Evolutionary conservation across 1,140 invertebrate species (phyloP).

Genomic region (Formica exsecta): DNA sequence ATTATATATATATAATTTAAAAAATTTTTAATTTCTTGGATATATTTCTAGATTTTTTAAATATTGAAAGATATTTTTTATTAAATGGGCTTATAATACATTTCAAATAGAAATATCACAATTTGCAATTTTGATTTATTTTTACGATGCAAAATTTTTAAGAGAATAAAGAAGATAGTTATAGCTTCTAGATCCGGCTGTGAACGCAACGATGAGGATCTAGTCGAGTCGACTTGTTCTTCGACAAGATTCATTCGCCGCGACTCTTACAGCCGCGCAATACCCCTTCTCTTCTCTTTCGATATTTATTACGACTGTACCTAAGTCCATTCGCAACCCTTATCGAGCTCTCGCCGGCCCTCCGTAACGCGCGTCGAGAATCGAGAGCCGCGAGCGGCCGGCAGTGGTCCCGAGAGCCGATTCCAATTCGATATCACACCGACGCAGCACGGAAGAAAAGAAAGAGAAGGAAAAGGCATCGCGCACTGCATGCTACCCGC

Average conservation of each 20-base stretch:
- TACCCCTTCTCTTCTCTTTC: conserved; percentile 10
- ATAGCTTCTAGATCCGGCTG: conserved; percentile 6
- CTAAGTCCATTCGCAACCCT: conserved; percentile 51
- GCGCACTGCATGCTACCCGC: conserved; percentile 16
- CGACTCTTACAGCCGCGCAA: conserved; percentile 3
- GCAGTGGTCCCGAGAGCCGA: conserved; percentile 49
- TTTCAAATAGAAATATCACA: not conserved
- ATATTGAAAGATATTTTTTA: not conserved
- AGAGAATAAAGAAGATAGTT: not conserved
- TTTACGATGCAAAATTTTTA: not conserved
- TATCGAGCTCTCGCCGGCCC: conserved; percentile 25
- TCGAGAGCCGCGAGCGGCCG: conserved; percentile 52
- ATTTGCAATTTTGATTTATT: not conserved
- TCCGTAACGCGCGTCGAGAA: conserved; percentile 11
- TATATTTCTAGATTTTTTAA: not conserved
- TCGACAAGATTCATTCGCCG: conserved; percentile 11
- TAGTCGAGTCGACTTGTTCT: not conserved
- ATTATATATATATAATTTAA: not conserved
- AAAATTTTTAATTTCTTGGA: too few relatives aligned
- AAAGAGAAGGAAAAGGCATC: not conserved
- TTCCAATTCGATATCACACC: conserved; percentile 69
- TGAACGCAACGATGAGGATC: conserved; percentile 7
- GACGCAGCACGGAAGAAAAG: conserved; percentile 40
- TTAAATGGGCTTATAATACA: not conserved
- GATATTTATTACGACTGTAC: conserved; percentile 52